phyloP scores from a whole-genome alignment of 2,888 invertebrate species.

The Lasioglossum lativentre region DNA sequence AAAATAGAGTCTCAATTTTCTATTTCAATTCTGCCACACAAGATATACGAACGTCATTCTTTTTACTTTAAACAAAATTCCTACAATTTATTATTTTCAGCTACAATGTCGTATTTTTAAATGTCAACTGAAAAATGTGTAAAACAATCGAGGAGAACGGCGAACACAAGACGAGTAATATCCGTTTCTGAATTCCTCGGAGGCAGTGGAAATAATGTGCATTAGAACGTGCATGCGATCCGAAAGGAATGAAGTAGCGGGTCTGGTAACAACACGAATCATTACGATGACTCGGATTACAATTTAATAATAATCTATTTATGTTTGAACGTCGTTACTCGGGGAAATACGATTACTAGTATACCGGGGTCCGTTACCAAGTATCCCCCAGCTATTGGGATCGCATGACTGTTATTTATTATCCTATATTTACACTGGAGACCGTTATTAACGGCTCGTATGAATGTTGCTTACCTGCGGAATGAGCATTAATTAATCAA shows the following conservation, averaged over 20 bases:
- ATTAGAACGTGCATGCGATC: background rate
- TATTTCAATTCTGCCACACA: background rate
- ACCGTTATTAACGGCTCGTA: conserved; percentile 36
- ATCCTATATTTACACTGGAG: background rate
- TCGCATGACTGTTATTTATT: conserved; percentile 24
- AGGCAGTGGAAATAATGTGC: background rate
- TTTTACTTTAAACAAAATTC: no score
- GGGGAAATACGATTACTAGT: background rate
- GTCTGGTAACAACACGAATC: background rate
- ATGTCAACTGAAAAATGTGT: background rate
- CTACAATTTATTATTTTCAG: no score
- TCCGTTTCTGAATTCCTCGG: background rate
- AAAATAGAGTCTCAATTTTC: background rate
- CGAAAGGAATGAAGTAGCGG: background rate
- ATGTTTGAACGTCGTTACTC: background rate
- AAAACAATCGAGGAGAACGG: background rate
- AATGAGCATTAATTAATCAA: conserved; percentile 60
- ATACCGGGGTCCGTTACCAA: background rate
- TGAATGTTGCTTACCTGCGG: conserved; percentile 35
- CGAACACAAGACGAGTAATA: background rate
- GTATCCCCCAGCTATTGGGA: conserved; percentile 6
- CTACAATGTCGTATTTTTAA: background rate
- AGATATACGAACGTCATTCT: background rate
- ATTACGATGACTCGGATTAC: background rate
- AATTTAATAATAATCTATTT: conserved; percentile 11